A percentile compares a stretch with the other conserved stretches of the same genome.
Conservation (phyloP, 2,113 vertebrate species). For the Rhabdomys dilectus region DNA sequence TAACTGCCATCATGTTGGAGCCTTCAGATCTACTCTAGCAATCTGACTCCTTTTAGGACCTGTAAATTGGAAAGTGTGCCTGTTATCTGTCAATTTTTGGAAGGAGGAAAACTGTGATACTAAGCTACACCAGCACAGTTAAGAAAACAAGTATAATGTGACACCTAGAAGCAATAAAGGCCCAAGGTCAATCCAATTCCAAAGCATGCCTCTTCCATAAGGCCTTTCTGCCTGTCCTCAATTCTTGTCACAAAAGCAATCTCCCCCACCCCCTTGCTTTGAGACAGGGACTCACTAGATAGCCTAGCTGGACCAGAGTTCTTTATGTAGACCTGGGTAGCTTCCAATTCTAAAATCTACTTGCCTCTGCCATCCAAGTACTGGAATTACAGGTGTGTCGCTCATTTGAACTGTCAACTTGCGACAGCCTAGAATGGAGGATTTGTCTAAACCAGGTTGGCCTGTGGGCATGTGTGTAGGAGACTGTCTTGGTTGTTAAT, state of each 20-base stretch:
- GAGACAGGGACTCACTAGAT: neutral
- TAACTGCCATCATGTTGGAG: neutral
- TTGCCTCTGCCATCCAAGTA: neutral
- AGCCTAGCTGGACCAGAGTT: too few relatives aligned
- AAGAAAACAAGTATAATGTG: neutral
- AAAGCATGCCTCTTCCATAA: neutral
- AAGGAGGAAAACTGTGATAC: neutral
- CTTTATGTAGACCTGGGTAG: neutral
- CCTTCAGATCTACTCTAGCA: neutral
- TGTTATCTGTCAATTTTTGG: neutral
- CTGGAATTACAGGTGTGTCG: neutral
- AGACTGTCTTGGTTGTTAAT: neutral
- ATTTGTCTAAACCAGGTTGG: neutral
- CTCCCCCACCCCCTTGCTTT: neutral
- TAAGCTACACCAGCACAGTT: neutral
- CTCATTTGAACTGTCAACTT: neutral
- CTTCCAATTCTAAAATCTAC: neutral
- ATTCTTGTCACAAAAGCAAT: slow-evolving; percentile 3
- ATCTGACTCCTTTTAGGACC: neutral
- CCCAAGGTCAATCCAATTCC: neutral
- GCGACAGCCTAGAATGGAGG: neutral
- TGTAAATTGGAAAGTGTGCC: neutral
- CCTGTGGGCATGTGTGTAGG: neutral
- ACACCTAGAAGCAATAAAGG: neutral
- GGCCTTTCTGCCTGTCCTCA: neutral